Evolutionary conservation across 2,797 vertebrate genomes (phyloP).

Genomic region (Poecilia gillii): DNA sequence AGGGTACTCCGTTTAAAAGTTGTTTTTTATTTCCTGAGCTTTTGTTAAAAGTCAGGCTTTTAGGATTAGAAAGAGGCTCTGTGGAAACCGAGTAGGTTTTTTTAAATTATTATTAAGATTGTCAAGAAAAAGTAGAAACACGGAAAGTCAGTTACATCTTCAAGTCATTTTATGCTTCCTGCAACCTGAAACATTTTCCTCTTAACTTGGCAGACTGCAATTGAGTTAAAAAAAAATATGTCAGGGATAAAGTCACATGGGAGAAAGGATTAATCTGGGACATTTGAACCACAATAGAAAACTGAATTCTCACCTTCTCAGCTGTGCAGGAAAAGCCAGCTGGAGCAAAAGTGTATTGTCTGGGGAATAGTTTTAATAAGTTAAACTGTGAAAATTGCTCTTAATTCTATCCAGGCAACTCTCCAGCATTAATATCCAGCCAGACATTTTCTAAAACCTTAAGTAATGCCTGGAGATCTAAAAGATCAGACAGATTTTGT

Average conservation of each 20-base stretch:
- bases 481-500: slow-evolving; percentile 42
- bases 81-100: neutral
- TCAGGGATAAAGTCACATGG: slow-evolving; percentile 2
- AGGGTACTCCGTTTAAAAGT: slow-evolving; percentile 34
- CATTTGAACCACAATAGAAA: neutral
- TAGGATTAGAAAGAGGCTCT: neutral
- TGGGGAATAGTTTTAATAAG: slow-evolving; percentile 19
- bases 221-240: neutral
- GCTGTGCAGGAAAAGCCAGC: neutral
- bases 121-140: slow-evolving; percentile 15
- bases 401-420: slow-evolving; percentile 10
- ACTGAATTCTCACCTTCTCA: neutral
- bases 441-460: slow-evolving; percentile 17
- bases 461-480: slow-evolving; percentile 26
- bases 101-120: slow-evolving; percentile 24
- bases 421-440: slow-evolving; percentile 24
- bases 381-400: slow-evolving; percentile 19
- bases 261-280: slow-evolving; percentile 3
- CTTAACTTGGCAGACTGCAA: neutral
- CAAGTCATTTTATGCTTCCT: slow-evolving; percentile 7
- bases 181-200: slow-evolving; percentile 2
- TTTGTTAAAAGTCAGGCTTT: slow-evolving; percentile 37
- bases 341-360: neutral
- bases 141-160: slow-evolving; percentile 24
- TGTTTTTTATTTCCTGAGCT: neutral